Base-by-base conservation (phyloP, 2,113 vertebrate species). In the Aptenodytes patagonicus region DNA sequence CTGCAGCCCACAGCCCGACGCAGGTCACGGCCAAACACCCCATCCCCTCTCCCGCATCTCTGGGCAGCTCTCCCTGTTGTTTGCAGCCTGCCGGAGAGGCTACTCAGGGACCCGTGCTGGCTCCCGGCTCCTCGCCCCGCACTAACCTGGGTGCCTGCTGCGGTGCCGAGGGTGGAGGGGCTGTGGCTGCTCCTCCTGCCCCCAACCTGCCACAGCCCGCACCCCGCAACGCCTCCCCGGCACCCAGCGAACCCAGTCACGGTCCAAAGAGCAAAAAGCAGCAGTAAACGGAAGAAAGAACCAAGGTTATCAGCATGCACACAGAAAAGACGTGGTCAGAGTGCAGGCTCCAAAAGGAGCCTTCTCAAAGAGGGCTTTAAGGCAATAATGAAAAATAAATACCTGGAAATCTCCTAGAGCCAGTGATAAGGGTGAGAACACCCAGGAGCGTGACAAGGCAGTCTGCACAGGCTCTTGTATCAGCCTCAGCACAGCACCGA, bases 21-120 rank as follows among this genome's bases (percentile, higher is more conserved):
- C 9, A 2, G 40, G 14, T 34, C n/a, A 12, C 2, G 1, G 40
- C 17, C 51, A 5, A 24, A 31, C 17, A 10, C 21, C 61, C 49
- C 19, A 5, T 22, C 46, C 60, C 52, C 36, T 17, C 25, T 38
- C 40, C 66, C 10, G 3, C 19, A 5, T 6, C 51, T 21, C 9
- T 18, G 32, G 46, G 52, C 46, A 57, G 26, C 80, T 52, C 71
- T 54, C 38, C 61, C 44, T 2, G n/a, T 1, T 3, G 9, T 22
- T 24, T 10, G 34, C 54, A 49, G 58, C 32, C 32, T 32, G 57
- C 28, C 1, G 14, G 24, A 32, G 47, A 42, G 29, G 54, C 76
- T 3, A 0, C 12, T 6, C n/a, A 13, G 57, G 83, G 36, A 16
- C 12, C 44, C 8, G 2, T 5, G 1, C 21, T 1, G 2, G 22